Evolutionary conservation across 2,113 vertebrate species (phyloP).

Genomic region (Cyrtonyx montezumae): DNA sequence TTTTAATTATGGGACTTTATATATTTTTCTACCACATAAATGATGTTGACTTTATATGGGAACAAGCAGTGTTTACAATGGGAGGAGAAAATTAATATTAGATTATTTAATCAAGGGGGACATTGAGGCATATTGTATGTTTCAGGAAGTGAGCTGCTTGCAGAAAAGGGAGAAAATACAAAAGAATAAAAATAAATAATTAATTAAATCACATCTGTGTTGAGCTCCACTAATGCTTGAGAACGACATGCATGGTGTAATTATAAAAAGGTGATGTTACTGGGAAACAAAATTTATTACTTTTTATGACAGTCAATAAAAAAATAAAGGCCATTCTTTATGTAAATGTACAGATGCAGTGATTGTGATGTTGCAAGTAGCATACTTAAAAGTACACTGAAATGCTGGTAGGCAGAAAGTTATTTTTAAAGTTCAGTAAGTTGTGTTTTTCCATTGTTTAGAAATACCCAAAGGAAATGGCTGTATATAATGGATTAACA

Average conservation of each 20-base stretch:
- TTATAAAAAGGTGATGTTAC: not conserved
- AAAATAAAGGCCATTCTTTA: not conserved
- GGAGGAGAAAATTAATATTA: conserved; percentile 17
- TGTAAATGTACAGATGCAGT: not conserved
- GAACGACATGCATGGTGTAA: not conserved
- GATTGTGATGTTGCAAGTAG: not conserved
- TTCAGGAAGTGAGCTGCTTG: not conserved
- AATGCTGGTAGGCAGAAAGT: not conserved
- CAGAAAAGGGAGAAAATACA: not conserved
- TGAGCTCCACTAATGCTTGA: not conserved
- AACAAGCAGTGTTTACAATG: not conserved
- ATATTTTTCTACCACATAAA: conserved; percentile 16
- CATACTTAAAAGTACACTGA: not conserved
- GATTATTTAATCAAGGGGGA: conserved; percentile 12
- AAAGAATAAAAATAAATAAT: not conserved
- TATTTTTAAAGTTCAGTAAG: conserved; percentile 17
- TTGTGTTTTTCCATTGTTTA: conserved; percentile 34
- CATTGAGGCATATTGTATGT: not conserved
- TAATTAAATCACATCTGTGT: not conserved
- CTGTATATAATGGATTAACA: not conserved
- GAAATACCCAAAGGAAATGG: not conserved
- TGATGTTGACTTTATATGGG: not conserved
- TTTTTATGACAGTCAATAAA: not conserved
- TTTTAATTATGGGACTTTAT: conserved; percentile 20
- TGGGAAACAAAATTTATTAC: not conserved